Conservation (phyloP, 2,113 vertebrate genomes). For the Saccopteryx bilineata region DNA sequence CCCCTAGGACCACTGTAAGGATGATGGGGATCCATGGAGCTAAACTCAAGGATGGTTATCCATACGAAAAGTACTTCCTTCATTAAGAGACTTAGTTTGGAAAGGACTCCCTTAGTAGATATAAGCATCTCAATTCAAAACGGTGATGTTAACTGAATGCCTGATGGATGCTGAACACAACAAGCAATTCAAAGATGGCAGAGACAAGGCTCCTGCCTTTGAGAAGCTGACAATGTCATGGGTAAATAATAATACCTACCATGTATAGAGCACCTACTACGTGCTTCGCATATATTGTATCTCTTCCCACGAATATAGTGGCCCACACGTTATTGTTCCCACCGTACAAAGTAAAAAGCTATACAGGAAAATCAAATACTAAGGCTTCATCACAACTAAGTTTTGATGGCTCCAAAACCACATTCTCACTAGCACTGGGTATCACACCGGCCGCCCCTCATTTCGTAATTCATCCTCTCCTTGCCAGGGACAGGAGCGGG, state of each 20-base stretch:
- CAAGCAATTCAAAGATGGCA: neutral
- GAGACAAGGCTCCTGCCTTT: neutral
- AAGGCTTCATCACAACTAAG: neutral
- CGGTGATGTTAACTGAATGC: neutral
- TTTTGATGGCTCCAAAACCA: neutral
- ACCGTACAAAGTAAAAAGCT: neutral
- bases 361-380: neutral
- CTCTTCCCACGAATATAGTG: neutral
- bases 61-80: constrained; percentile 42
- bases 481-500: constrained; percentile 45
- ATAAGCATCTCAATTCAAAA: neutral
- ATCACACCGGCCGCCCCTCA: constrained; percentile 12
- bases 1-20: neutral
- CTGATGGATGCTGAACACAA: neutral
- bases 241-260: neutral
- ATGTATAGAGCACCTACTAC: neutral
- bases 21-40: neutral
- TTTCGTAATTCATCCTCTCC: constrained; percentile 47
- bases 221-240: neutral
- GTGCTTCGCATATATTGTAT: neutral
- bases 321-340: neutral
- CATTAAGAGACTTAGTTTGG: neutral
- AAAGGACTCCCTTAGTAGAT: constrained; percentile 14
- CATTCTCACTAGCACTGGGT: neutral
- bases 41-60: constrained; percentile 42